Evolutionary conservation across 2,113 vertebrate species (phyloP), one percentile per base, ranked within the genome.

Genomic region (Nycticryphes semicollaris): DNA sequence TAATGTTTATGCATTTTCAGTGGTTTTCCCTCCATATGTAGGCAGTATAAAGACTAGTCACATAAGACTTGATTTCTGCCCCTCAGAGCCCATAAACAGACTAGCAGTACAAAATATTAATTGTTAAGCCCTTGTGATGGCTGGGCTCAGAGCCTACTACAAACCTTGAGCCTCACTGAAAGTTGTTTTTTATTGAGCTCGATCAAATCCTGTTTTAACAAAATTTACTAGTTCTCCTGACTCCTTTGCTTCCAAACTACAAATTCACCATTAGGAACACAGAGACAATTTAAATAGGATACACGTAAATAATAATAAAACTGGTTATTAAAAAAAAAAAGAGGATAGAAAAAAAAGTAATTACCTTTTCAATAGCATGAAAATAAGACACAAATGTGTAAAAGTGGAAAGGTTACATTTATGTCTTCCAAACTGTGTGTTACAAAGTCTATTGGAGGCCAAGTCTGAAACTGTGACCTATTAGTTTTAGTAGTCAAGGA

Each of bases 81-180:
- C 56, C 73, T 97, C 68, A 67, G 79, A 93, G 70, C 47, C 89
- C 95, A 66, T 89, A 77, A 95, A 77, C 41, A 94, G 63, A 82
- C 56, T 33, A 91, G 51, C 48, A 78, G 51, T 59, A 89, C 77
- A 91, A 89, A 92, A 85, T 84, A 90, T 25, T 59, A 70, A 72
- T 76, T 83, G 83, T 76, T 56, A 60, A 91, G 54, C 25, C 48
- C 77, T 75, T 87, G 60, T 84, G 90, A 91, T 18, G 51, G n/a
- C 67, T 91, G 67, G 59, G 16, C 37, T 93, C 51, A 57, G 63
- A 90, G 73, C 56, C 66, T 79, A 21, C 53, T 37, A 68, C 56
- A 91, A 75, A 94, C 28, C 20, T 72, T 47, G 48, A 92, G 47
- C 35, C 45, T 48, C 62, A n/a, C 27, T 62, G 50, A 90, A 94